Percentiles rank a stretch among this genome's conserved stretches.
phyloP scores from a whole-genome alignment of 2,797 vertebrate species.

The Tarsius wallacei region DNA sequence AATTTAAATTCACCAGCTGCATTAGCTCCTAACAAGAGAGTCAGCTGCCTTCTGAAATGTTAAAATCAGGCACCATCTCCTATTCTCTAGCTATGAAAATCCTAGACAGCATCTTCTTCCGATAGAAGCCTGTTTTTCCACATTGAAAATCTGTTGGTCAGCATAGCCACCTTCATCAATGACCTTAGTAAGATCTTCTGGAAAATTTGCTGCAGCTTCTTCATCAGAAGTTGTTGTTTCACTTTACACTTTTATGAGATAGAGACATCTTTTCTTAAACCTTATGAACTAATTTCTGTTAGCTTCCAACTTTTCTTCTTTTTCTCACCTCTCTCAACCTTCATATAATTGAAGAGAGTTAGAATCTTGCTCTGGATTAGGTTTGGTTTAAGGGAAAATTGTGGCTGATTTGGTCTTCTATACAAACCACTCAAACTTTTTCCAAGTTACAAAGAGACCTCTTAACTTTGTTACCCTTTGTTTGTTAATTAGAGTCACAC shows the following conservation, averaged over 20 bases:
- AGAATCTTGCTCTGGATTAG: not conserved
- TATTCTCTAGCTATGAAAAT: not conserved
- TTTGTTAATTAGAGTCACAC: not conserved
- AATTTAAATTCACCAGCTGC: not conserved
- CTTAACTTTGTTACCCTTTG: not conserved
- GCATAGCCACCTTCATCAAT: not conserved
- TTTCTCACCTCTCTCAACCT: not conserved
- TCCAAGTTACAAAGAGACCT: not conserved
- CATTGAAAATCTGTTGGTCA: not conserved
- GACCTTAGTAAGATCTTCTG: not conserved
- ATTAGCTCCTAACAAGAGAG: not conserved
- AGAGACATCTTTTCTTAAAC: not conserved
- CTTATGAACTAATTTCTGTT: not conserved
- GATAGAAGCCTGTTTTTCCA: not conserved
- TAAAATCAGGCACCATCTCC: not conserved
- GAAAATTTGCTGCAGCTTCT: not conserved
- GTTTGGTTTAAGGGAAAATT: not conserved
- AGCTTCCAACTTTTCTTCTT: not conserved
- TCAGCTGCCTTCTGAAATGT: not conserved
- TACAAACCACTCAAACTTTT: not conserved
- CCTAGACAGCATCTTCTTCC: not conserved
- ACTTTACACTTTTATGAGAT: not conserved
- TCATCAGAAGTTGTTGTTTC: not conserved
- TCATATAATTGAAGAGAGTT: not conserved
- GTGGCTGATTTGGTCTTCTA: not conserved